phyloP scores from a whole-genome alignment of 1,140 invertebrate species.

The Trachelipus rathkii region DNA sequence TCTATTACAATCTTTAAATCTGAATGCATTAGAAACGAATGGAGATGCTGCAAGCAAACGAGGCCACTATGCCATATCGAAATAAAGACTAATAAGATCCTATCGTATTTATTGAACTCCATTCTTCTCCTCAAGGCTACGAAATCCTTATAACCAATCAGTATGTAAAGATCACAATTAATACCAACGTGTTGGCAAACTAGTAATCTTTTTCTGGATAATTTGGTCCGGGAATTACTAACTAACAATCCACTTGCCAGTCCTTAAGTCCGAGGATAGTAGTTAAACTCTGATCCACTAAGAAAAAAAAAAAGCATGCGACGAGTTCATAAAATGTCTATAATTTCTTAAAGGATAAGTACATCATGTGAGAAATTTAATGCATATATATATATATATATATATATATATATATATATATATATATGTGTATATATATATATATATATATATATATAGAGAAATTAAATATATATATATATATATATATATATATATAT shows the following conservation, averaged over 20 bases:
- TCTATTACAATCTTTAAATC: background rate
- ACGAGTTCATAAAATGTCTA: background rate
- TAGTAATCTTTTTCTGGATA: background rate
- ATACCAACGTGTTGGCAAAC: slow-evolving; percentile 6
- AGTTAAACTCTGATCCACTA: background rate
- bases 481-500: background rate
- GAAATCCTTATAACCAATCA: background rate
- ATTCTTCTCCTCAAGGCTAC: background rate
- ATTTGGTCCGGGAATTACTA: background rate
- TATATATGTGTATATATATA: background rate
- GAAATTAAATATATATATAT: background rate
- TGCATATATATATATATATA: too few relatives aligned
- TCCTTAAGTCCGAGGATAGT: background rate
- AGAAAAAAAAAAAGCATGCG: background rate
- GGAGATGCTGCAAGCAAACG: background rate
- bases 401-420: too few relatives aligned
- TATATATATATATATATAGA: background rate
- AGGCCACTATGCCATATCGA: background rate
- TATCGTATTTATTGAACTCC: background rate
- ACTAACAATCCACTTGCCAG: background rate
- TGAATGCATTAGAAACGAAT: background rate
- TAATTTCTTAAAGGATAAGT: too few relatives aligned
- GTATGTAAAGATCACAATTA: slow-evolving; percentile 11
- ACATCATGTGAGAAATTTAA: too few relatives aligned
- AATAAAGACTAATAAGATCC: background rate